These are phyloP conservation scores for Aramus guarauna DNA, from an alignment of 2,113 vertebrate species.

Conservation along the genomic window DNA sequence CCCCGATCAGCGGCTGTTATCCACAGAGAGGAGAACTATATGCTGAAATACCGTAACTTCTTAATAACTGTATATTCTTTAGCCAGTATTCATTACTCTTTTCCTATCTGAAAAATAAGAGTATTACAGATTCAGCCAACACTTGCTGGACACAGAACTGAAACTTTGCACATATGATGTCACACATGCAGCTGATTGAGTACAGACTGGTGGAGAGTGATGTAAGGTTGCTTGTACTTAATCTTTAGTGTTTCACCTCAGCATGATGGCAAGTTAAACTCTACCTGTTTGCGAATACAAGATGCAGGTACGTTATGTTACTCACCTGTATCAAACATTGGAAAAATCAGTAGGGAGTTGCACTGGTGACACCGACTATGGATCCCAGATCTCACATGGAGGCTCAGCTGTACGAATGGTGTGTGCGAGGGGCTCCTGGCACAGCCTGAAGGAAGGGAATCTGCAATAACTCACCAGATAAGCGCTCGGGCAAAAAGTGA, in stretches of 20 bases:
- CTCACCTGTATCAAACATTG: neutral
- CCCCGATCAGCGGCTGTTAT: accelerated
- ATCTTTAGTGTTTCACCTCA: neutral
- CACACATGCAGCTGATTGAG: neutral
- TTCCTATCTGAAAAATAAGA: neutral
- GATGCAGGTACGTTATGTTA: neutral
- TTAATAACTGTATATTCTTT: neutral
- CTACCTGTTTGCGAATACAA: neutral
- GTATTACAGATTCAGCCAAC: neutral
- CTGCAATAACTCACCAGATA: neutral
- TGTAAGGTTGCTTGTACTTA: neutral
- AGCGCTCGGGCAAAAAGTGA: accelerated
- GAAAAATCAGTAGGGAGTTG: neutral
- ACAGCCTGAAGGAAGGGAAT: neutral
- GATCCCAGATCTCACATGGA: neutral
- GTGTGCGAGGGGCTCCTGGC: neutral
- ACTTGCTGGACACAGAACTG: neutral
- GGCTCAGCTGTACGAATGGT: neutral
- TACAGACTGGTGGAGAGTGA: neutral
- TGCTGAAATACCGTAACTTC: neutral
- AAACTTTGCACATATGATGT: accelerated
- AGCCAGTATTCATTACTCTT: neutral
- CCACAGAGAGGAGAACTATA: neutral
- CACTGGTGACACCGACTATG: accelerated
- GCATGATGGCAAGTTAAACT: neutral